These are phyloP conservation scores for Laticauda colubrina DNA, from an alignment of 2,113 vertebrate genomes.

Conservation along the genomic window DNA sequence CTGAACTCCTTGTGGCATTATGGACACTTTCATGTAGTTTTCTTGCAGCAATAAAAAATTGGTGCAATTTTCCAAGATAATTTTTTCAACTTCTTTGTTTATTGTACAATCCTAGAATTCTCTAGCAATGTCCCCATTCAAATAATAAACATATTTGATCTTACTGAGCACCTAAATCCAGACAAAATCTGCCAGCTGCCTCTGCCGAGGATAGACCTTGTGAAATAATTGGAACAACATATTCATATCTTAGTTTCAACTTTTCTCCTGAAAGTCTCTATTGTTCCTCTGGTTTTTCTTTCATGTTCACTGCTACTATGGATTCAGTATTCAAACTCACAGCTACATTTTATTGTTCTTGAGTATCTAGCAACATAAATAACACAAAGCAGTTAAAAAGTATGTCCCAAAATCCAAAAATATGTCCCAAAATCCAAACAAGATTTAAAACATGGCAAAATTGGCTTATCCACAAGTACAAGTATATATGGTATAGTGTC, in stretches of 20 bases:
- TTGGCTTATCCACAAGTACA: not conserved
- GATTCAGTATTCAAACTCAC: slow-evolving; percentile 40
- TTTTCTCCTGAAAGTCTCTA: not conserved
- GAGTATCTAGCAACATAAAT: not conserved
- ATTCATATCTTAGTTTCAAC: not conserved
- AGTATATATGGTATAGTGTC: not conserved
- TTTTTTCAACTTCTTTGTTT: not conserved
- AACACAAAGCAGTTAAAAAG: not conserved
- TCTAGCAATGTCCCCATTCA: not conserved
- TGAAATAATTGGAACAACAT: not conserved
- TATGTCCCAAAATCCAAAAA: not conserved
- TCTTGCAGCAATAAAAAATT: not conserved
- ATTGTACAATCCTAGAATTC: not conserved
- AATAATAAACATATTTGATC: not conserved
- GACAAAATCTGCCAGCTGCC: not conserved
- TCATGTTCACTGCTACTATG: not conserved
- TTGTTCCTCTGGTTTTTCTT: slow-evolving; percentile 34
- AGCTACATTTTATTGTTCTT: not conserved
- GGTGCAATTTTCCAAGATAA: not conserved
- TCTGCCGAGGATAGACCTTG: not conserved
- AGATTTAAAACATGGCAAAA: not conserved
- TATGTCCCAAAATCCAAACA: not conserved
- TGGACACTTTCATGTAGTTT: not conserved
- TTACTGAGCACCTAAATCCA: not conserved
- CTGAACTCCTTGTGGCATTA: not conserved